phyloP scores from a whole-genome alignment of 2,113 vertebrate species.

The Prunella himalayana region DNA sequence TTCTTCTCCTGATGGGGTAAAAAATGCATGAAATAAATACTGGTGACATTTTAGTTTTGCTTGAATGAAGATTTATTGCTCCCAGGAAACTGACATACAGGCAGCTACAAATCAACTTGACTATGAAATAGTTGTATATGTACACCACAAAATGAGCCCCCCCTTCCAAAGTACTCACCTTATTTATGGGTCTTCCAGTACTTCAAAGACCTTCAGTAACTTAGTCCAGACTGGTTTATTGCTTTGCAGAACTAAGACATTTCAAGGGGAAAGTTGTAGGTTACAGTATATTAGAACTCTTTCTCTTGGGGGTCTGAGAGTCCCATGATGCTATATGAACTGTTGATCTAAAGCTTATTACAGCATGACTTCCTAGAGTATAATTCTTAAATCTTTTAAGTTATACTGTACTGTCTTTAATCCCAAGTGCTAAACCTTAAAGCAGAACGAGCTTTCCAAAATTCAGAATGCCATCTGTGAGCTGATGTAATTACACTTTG shows the following conservation, averaged over 20 bases:
- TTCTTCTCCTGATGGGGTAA: conserved; percentile 56
- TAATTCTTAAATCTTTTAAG: conserved; percentile 69
- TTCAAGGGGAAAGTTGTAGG: conserved; percentile 78
- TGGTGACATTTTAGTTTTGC: conserved; percentile 70
- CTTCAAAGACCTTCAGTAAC: conserved; percentile 93
- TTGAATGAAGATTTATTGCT: conserved; percentile 83
- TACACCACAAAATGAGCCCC: conserved; percentile 77
- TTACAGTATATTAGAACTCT: conserved; percentile 43
- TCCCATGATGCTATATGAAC: conserved; percentile 58
- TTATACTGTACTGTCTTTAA: conserved; percentile 35
- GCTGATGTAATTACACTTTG: not conserved
- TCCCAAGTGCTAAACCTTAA: conserved; percentile 26
- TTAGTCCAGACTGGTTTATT: conserved; percentile 90
- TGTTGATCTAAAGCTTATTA: conserved; percentile 69
- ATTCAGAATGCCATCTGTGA: not conserved
- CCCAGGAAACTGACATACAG: conserved; percentile 85
- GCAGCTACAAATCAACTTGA: conserved; percentile 86
- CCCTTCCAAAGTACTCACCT: conserved; percentile 87
- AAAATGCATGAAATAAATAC: conserved; percentile 71
- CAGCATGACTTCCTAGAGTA: conserved; percentile 52
- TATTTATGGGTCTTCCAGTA: conserved; percentile 91
- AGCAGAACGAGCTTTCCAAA: not conserved
- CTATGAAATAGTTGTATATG: conserved; percentile 82
- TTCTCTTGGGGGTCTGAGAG: conserved; percentile 55
- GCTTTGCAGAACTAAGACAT: conserved; percentile 82